Evolutionary conservation across 2,113 vertebrate genomes (phyloP), one percentile per base, ranked within the genome.

Genomic region (Hemichromis elongatus): DNA sequence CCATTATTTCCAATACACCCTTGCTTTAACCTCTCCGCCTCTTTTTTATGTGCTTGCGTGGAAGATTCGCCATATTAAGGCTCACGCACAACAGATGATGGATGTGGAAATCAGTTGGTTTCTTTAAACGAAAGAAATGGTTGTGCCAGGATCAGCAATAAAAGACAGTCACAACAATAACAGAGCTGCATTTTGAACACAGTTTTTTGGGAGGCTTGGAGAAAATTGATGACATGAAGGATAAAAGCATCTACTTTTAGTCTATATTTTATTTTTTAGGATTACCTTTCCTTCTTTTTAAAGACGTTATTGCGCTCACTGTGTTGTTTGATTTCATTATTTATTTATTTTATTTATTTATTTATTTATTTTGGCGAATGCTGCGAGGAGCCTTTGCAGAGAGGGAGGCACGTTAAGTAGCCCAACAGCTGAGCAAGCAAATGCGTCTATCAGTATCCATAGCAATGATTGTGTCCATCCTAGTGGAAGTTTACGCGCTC

Each of bases 341-440:
- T 42, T 77, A 28, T 53, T 37, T 13, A n/a, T 68, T 40, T 66
- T n/a, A n/a, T n/a, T n/a, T n/a, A n/a, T n/a, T n/a, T n/a, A n/a
- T n/a, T n/a, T n/a, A 10, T 11, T 30, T 30, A 33, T 30, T 30
- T 56, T 55, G n/a, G n/a, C 13, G 59, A 80, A 79, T 54, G 28
- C 33, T 45, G 3, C 42, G 33, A 28, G 47, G 16, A 26, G 42
- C 14, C 21, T 82, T 40, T 68, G 35, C 56, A 56, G 50, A 66
- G 19, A 59, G 68, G 37, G 42, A 37, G 16, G 55, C 37, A 63
- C 45, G 70, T 52, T 61, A 75, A 59, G 53, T 33, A 45, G 68
- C 21, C 56, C 79, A 82, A 89, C 82, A 89, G 52, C 85, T 88
- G 85, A 89, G 59, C 77, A 86, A 89, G 85, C 81, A 81, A 75